A percentile compares a stretch with the other conserved stretches of the same genome.
phyloP scores from a whole-genome alignment of 2,113 vertebrate genomes.

The Suricata suricatta region DNA sequence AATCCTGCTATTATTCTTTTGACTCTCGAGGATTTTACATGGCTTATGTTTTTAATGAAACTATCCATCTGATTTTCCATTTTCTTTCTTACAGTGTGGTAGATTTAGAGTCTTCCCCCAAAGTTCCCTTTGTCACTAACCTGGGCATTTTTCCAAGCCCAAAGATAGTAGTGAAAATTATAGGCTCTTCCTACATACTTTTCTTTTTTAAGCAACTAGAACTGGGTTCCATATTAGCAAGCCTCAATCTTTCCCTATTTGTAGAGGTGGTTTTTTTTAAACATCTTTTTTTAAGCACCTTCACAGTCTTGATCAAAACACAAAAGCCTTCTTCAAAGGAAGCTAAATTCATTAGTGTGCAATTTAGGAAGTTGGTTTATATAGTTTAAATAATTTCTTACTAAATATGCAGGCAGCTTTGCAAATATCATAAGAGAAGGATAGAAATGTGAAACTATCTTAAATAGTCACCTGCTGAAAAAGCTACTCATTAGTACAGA shows the following conservation, averaged over 20 bases:
- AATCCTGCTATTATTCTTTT: constrained; percentile 47
- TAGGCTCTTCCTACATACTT: constrained; percentile 86
- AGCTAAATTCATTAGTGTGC: constrained; percentile 60
- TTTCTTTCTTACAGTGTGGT: constrained; percentile 68
- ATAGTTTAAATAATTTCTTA: constrained; percentile 53
- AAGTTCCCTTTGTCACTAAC: constrained; percentile 83
- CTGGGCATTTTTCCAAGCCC: constrained; percentile 86
- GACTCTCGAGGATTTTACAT: constrained; percentile 38
- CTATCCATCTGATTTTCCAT: constrained; percentile 72
- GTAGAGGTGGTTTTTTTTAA: constrained; percentile 65
- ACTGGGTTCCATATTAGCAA: constrained; percentile 82
- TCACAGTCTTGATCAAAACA: constrained; percentile 70
- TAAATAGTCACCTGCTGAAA: not conserved
- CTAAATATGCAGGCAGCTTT: constrained; percentile 4
- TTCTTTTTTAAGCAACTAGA: constrained; percentile 85
- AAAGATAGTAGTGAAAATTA: constrained; percentile 89
- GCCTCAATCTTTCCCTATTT: constrained; percentile 76
- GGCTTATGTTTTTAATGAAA: constrained; percentile 60
- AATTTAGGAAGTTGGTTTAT: constrained; percentile 49
- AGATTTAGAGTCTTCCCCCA: constrained; percentile 81
- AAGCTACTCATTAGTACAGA: not conserved
- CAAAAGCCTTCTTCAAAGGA: constrained; percentile 57
- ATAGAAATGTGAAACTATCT: not conserved
- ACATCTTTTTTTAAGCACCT: constrained; percentile 66
- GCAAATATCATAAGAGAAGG: constrained; percentile 46